These are phyloP conservation scores for Ferdinandea cuprea DNA, from an alignment of 2,888 invertebrate genomes.

Conservation along the genomic window DNA sequence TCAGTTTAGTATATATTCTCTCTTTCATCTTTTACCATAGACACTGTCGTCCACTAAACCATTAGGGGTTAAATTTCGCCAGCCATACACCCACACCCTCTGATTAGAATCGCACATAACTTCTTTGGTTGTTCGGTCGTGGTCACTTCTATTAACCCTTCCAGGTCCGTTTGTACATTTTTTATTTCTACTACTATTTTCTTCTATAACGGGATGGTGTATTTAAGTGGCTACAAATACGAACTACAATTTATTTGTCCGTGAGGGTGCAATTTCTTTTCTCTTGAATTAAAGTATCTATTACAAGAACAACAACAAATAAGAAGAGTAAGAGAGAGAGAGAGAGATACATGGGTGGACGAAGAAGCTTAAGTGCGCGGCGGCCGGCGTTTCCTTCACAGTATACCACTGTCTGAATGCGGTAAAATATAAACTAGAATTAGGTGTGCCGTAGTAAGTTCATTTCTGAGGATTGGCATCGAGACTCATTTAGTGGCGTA, in stretches of 20 bases:
- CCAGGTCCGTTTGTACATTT: neutral
- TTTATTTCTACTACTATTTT: no score
- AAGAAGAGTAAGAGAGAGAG: neutral
- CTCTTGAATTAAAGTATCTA: slow-evolving; percentile 65
- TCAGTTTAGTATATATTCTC: neutral
- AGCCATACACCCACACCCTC: neutral
- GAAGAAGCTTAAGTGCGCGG: neutral
- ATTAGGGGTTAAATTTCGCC: neutral
- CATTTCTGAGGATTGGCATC: slow-evolving; percentile 68
- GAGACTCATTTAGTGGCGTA: slow-evolving; percentile 56
- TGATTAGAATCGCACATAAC: slow-evolving; percentile 52
- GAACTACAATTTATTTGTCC: slow-evolving; percentile 43
- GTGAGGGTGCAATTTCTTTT: slow-evolving; percentile 18
- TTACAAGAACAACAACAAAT: slow-evolving; percentile 20
- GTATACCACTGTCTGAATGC: slow-evolving; percentile 15
- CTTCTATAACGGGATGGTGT: slow-evolving; percentile 4
- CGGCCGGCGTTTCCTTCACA: neutral
- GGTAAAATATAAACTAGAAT: slow-evolving; percentile 59
- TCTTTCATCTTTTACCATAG: slow-evolving; percentile 7
- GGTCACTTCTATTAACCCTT: slow-evolving; percentile 61
- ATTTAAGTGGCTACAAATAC: slow-evolving; percentile 52
- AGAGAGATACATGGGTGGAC: neutral
- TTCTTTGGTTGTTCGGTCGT: slow-evolving; percentile 31
- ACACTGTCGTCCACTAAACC: neutral
- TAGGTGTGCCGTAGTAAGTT: slow-evolving; percentile 69